Evolutionary conservation across 92 coral and sea anemone species (phyloP), one percentile per base, ranked within the genome.

Genomic region (Epizoanthus ramosus): DNA sequence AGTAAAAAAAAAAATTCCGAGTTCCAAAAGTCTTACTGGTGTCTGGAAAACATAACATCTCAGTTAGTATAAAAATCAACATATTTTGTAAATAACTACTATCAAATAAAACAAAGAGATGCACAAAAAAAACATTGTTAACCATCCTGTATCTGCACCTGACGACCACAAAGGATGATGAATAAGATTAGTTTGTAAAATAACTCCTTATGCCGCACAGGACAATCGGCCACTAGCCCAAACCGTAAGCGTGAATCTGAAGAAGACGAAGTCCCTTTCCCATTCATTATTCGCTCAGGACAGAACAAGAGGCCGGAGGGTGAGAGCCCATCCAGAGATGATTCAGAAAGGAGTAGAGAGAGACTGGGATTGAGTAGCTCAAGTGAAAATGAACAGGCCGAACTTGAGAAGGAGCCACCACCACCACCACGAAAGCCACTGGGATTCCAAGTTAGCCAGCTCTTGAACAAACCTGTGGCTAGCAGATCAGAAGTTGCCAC

Each of bases 231-330:
- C 14, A 16, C 63, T 4, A 77, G 82, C 52, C 71, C 82, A 77
- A 60, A 57, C 43, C 82, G 14, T 37, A 77, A 77, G 61, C 82
- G 47, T 13, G 82, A 77, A 10, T 77, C 82, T 7, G 82, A 77
- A 13, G 82, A 77, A 57, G 82, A 77, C 0, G 82, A 77, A 50
- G 60, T 61, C 0, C 82, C 82, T 0, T 77, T 77, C 35, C 82
- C 82, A 3, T 77, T 77, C 50, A 77, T 77, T 19, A 77, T 77
- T 59, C 82, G 82, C 39, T 31, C 82, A 41, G 82, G 82, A 18
- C 57, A 77, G 82, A 77, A 77, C 56, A 60, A 77, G 57, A 77
- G 45, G 18, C 6, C 68, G 0, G 71, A 63, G 25, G 54, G 41
- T 4, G 57, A 77, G 13, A 57, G 68, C 3, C 41, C 3, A n/a